phyloP scores from a whole-genome alignment of 2,113 vertebrate species.

The Entomyzon cyanotis region DNA sequence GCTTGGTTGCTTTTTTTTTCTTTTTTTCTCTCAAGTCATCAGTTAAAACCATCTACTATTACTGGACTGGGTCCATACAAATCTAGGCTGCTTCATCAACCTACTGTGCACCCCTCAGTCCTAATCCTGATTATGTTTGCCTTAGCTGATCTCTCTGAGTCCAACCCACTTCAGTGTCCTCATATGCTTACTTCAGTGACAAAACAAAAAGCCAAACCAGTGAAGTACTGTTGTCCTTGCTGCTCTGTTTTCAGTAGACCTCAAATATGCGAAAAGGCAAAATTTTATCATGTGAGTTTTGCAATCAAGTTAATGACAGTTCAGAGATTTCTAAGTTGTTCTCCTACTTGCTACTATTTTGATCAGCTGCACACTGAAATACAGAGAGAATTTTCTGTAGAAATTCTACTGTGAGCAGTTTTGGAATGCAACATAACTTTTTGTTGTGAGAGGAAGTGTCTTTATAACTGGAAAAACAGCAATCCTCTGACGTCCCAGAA shows the following conservation, averaged over 20 bases:
- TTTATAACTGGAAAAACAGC: background rate
- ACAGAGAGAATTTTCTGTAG: background rate
- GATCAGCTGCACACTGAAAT: background rate
- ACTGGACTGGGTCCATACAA: background rate
- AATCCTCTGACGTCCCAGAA: background rate
- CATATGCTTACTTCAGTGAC: slow-evolving; percentile 37
- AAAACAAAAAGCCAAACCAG: background rate
- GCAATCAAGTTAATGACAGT: background rate
- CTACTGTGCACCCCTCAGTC: background rate
- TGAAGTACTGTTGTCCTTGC: background rate
- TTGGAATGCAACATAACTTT: background rate
- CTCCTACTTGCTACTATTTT: background rate
- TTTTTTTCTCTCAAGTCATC: background rate
- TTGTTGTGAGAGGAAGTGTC: background rate
- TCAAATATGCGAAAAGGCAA: background rate
- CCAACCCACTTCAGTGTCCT: slow-evolving; percentile 44
- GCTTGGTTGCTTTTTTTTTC: background rate
- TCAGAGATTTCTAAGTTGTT: background rate
- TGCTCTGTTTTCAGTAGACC: slow-evolving; percentile 3
- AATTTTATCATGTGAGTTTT: background rate
- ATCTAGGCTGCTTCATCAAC: background rate
- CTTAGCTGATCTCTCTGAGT: slow-evolving; percentile 40
- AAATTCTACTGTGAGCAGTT: background rate
- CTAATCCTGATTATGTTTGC: slow-evolving; percentile 62
- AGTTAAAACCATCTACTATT: background rate